Base-by-base conservation (phyloP, 2,888 invertebrate species). In the Augiades crinisus region DNA sequence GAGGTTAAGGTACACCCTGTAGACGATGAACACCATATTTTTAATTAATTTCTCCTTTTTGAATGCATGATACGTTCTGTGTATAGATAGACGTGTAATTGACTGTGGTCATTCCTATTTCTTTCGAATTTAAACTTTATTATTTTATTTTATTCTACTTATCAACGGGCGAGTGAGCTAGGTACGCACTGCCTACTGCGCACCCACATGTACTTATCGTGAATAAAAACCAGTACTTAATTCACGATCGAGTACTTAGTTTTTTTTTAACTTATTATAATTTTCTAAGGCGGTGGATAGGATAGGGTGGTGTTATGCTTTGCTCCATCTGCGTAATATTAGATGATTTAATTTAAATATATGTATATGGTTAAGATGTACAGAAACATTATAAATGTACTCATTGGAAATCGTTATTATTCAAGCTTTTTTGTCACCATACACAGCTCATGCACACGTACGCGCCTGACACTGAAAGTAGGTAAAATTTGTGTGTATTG, bases 81-180 rank as follows among this genome's bases (percentile, higher is more conserved):
- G 72, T 70, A 59, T 76, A 80, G 73, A 54, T 71, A 80, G 73
- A 55, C 70, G 63, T 70, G 60, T 72, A 27, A 65, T 70, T 61
- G 61, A 64, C 62, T 67, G 65, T 72, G 74, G 77, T 80, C 78
- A 83, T 86, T 85, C 85, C 85, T 85, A 79, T 72, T 66, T 68
- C 57, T 67, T 80, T 83, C 81, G 81, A 86, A 84, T 86, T 85
- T 81, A 72, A 72, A 70, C 68, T 67, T 57, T 64, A 65, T 66
- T 65, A 67, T 67, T 70, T 59, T 51, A 59, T 70, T 61, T 61
- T 63, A 61, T 51, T 53, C 47, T 53, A 59, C 58, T 63, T 65
- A 10, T 27, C 27, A 10, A 3, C 27, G 27, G 7, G 65, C 59
- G 66, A 22, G 47, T 33, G 24, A 17, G n/a, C 14, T 2, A 40